Base-by-base conservation (phyloP, 2,797 vertebrate species). In the Antrozous pallidus region DNA sequence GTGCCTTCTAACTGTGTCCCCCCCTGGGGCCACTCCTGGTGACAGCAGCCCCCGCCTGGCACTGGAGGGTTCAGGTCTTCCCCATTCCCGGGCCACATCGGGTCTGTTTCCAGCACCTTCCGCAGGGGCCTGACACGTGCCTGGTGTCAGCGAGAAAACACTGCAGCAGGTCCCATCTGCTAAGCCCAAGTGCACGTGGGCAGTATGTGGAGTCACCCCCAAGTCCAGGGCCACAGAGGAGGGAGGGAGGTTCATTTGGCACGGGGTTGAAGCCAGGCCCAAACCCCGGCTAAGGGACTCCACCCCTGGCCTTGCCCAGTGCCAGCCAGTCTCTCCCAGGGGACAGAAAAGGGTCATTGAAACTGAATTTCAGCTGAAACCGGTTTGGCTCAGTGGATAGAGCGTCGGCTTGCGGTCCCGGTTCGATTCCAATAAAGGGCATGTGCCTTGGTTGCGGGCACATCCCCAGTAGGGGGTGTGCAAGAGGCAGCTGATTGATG, bases 101-200 rank as follows among this genome's bases (percentile, higher is more conserved):
- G 58, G 3, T 56, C 22, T 3, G 54, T 69, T 65, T 79, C 74
- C 6, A n/a, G 88, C 24, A 45, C 65, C 77, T 75, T 92, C 81
- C 67, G 10, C 2, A 0, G n/a, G 20, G 84, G 38, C 45, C 77
- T 77, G 82, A 33, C 33, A 40, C 63, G 85, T 90, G 40, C 56
- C 51, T 28, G 36, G 31, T 54, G 58, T 83, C 85, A 75, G 12
- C 40, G 45, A 81, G 86, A 36, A 17, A 7, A 3, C 24, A 2
- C 5, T 49, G 67, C 67, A 26, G 1, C 51, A 40, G 22, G 56
- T 75, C 51, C 33, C 47, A 38, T 42, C 56, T 88, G 24, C 85
- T 2, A 24, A 67, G 77, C 36, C 36, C 9, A 4, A 45, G 36
- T 24, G n/a, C 33, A 3, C 10, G 33, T 26, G 5, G 16, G 47